Base-by-base conservation (phyloP, 64 coral and sea anemone genomes). In the Porites lutea region DNA sequence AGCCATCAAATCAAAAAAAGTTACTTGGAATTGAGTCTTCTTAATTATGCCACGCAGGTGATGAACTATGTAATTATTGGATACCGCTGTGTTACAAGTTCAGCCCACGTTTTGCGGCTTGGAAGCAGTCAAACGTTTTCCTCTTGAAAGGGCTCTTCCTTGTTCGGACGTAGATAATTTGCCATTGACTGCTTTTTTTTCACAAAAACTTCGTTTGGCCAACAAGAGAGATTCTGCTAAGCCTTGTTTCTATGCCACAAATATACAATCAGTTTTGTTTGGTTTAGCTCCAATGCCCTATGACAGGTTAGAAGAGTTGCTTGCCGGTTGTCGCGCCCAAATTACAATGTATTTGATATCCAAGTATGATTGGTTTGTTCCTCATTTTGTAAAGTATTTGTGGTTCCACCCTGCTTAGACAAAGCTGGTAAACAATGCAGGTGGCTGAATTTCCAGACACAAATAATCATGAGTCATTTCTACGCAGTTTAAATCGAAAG, bases 371-470 rank as follows among this genome's bases (percentile, higher is more conserved):
- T 84, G 81, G 81, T 52, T 37, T 48, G 65, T 3, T 68, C 12
- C 6, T 27, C 23, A 16, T 84, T 68, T 47, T 16, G 6, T 11
- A 5, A 11, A 13, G 3, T 5, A 14, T 52, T 80, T 69, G 81
- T 51, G 81, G 63, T 69, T 14, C 18, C 16, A 22, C 47, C 62
- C 61, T 8, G 48, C 47, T 52, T 5, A 60, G 5, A 4, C 18
- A 51, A 22, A 65, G 81, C 81, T 47, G 21, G 81, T 84, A 84
- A 84, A 84, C 81, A 84, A 5, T 12, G 18, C 81, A 84, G 81
- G 81, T 84, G 63, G 63, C 18, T 52, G 3, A 18, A 19, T 6
- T 13, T 68, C 18, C 48, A 69, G 48, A 69, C 62, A 19, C 6
- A 84, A 68, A 84, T 68, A 84, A 48, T 22, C 46, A 65, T 84